These are phyloP conservation scores for Gallinago undulata DNA, from an alignment of 2,113 vertebrate genomes.

Conservation along the genomic window DNA sequence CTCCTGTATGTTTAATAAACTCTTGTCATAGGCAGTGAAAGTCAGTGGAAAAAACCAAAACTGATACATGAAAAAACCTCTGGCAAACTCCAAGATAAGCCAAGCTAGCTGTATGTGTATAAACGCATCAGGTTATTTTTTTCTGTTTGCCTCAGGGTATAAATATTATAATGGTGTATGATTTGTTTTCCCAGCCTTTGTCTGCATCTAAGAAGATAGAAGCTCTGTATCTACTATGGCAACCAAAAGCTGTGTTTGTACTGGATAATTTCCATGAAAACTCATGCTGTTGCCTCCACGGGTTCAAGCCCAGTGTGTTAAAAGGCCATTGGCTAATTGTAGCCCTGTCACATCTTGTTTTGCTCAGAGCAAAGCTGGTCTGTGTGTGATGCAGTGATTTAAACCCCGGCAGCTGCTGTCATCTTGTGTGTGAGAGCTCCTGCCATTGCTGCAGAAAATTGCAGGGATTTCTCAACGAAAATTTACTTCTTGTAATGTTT, in stretches of 20 bases:
- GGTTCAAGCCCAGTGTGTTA: background rate
- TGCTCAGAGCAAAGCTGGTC: background rate
- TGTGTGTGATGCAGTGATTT: background rate
- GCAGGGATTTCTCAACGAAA: background rate
- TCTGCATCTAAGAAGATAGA: background rate
- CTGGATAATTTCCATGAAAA: conserved; percentile 34
- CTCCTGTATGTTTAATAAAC: conserved; percentile 1
- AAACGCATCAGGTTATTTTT: conserved; percentile 3
- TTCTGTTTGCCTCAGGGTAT: conserved; percentile 13
- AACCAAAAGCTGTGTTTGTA: conserved; percentile 6
- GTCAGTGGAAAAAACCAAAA: background rate
- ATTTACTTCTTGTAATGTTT: background rate
- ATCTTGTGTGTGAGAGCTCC: background rate
- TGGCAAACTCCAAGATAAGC: background rate
- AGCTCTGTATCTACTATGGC: conserved; percentile 18
- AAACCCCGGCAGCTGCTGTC: background rate
- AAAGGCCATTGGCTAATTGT: background rate
- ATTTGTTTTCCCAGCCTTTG: conserved; percentile 11
- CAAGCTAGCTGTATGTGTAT: background rate
- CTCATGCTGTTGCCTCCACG: background rate
- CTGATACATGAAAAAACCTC: background rate
- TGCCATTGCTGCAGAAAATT: background rate
- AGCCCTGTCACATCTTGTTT: background rate
- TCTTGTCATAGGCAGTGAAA: background rate
- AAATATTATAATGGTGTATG: conserved; percentile 9